Percentiles rank a stretch among this genome's conserved stretches.
Evolutionary conservation across 92 coral and sea anemone genomes (phyloP).

Genomic region (Ricordea florida): DNA sequence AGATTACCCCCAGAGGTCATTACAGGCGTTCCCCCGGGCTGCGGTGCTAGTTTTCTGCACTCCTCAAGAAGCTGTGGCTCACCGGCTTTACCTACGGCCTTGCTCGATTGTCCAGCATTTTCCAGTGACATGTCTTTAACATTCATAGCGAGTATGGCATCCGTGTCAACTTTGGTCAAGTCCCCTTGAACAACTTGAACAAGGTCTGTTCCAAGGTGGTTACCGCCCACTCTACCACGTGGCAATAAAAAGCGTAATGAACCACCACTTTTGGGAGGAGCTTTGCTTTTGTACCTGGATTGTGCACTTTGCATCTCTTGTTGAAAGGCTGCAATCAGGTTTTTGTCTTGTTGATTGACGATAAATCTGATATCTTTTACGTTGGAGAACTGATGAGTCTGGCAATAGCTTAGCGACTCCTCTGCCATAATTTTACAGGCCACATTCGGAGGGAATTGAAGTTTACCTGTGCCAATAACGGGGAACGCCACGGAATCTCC

Average conservation of each 20-base stretch:
- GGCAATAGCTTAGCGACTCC: conserved; percentile 45
- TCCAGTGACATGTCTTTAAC: conserved; percentile 54
- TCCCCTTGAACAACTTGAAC: conserved; percentile 43
- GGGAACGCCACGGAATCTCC: conserved; percentile 71
- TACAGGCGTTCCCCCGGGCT: conserved; percentile 52
- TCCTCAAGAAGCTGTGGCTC: conserved; percentile 49
- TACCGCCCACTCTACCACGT: background rate
- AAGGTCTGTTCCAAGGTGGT: too few relatives aligned
- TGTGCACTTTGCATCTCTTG: too few relatives aligned
- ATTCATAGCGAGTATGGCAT: conserved; percentile 36
- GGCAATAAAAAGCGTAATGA: too few relatives aligned
- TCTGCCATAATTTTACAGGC: conserved; percentile 61
- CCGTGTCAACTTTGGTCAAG: conserved; percentile 27
- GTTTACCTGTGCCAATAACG: conserved; percentile 75
- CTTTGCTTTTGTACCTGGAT: too few relatives aligned
- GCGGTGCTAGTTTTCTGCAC: conserved; percentile 30
- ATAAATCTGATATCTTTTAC: conserved; percentile 75
- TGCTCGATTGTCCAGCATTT: conserved; percentile 59
- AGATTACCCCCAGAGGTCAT: conserved; percentile 25
- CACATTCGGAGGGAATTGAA: conserved; percentile 56
- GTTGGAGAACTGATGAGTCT: conserved; percentile 2
- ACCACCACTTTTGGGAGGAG: too few relatives aligned
- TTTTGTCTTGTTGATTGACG: conserved; percentile 59
- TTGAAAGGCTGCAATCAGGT: conserved; percentile 56
- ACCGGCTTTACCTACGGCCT: conserved; percentile 36